These are phyloP conservation scores for Agriopis aurantiaria DNA, from an alignment of 2,888 invertebrate species.

Conservation along the genomic window DNA sequence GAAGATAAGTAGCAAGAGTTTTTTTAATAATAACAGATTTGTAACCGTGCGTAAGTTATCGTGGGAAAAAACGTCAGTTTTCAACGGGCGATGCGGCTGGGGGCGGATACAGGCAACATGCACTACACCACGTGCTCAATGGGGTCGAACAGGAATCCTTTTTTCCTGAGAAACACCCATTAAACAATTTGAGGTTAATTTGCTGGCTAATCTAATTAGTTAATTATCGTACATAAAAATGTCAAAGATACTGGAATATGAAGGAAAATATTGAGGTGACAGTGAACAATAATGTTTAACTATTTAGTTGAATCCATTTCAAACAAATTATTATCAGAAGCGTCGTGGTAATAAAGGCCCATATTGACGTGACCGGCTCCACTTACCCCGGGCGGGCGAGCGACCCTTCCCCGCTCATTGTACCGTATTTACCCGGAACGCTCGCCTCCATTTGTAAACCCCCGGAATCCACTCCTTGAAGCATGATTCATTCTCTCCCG, in stretches of 20 bases:
- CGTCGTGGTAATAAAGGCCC: constrained; percentile 79
- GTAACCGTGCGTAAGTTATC: constrained; percentile 70
- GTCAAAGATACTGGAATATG: background rate
- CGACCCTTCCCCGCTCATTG: constrained; percentile 84
- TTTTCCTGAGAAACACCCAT: constrained; percentile 44
- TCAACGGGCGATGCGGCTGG: constrained; percentile 66
- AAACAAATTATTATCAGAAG: constrained; percentile 79
- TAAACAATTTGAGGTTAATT: constrained; percentile 36
- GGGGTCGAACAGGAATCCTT: constrained; percentile 59
- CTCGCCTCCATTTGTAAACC: constrained; percentile 83
- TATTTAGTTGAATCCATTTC: constrained; percentile 53
- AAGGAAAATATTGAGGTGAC: background rate
- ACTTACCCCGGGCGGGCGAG: constrained; percentile 79
- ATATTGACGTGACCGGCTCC: constrained; percentile 83
- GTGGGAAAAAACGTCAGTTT: constrained; percentile 80
- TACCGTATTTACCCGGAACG: constrained; percentile 83
- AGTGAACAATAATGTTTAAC: constrained; percentile 19
- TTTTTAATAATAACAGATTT: constrained; percentile 65
- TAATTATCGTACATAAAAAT: constrained; percentile 19
- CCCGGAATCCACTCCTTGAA: constrained; percentile 84
- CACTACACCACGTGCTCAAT: constrained; percentile 72
- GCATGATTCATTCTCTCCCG: constrained; percentile 83
- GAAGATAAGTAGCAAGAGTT: constrained; percentile 43
- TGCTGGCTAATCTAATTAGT: constrained; percentile 24
- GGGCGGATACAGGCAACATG: constrained; percentile 74